Conservation (phyloP, 2,113 vertebrate genomes). For the Carassius auratus region DNA sequence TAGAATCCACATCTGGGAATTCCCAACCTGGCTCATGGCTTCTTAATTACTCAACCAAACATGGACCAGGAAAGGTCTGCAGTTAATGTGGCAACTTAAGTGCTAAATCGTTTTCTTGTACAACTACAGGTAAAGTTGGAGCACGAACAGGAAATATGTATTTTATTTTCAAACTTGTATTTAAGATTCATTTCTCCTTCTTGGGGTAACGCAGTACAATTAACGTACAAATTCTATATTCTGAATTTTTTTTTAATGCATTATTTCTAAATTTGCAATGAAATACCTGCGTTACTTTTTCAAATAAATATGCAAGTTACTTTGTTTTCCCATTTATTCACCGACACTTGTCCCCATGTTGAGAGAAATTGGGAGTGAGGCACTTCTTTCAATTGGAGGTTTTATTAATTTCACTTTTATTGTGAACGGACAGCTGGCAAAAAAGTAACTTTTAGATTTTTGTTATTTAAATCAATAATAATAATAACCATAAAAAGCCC, state of each 20-base stretch:
- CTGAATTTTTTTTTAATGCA: not conserved
- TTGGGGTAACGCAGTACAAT: not conserved
- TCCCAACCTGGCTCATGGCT: constrained; percentile 47
- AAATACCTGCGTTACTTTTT: too few species aligned
- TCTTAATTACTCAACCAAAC: constrained; percentile 53
- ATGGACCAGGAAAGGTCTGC: constrained; percentile 37
- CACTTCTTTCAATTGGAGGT: too few species aligned
- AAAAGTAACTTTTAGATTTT: too few species aligned
- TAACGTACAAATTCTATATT: not conserved
- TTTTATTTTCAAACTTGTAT: not conserved
- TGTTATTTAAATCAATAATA: too few species aligned
- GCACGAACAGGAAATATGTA: not conserved
- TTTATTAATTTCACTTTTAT: too few species aligned
- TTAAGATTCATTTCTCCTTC: not conserved
- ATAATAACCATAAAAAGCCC: too few species aligned
- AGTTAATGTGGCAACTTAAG: constrained; percentile 18
- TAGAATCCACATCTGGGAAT: constrained; percentile 57
- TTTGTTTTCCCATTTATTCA: too few species aligned
- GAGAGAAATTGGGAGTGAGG: too few species aligned
- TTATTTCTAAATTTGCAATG: too few species aligned
- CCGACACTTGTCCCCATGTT: too few species aligned
- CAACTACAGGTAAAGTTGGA: not conserved
- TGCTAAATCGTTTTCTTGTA: constrained; percentile 2
- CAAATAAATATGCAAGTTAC: too few species aligned
- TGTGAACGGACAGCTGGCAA: too few species aligned